Percentiles rank a stretch among this genome's conserved stretches.
Conservation (phyloP, 2,113 vertebrate species). For the Corvus hawaiiensis region DNA sequence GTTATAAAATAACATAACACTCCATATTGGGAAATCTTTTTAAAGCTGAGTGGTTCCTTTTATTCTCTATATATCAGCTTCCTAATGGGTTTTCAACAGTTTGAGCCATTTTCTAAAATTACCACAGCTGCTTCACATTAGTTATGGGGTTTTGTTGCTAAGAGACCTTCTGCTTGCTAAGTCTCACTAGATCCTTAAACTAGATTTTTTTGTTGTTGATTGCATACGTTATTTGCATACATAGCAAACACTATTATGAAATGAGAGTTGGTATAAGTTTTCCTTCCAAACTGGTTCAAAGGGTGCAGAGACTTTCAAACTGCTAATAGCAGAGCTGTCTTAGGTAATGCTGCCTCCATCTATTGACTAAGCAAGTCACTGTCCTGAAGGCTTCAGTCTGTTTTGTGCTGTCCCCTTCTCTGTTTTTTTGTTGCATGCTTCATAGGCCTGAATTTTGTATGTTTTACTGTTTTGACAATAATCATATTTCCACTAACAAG, state of each 20-base stretch:
- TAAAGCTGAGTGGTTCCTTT: constrained; percentile 75
- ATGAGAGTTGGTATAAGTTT: background rate
- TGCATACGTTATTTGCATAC: background rate
- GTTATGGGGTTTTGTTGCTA: constrained; percentile 65
- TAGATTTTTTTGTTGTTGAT: constrained; percentile 20
- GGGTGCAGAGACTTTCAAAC: background rate
- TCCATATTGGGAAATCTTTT: constrained; percentile 71
- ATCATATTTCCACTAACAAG: background rate
- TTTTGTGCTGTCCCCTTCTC: background rate
- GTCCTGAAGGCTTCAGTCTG: background rate
- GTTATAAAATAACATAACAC: constrained; percentile 74
- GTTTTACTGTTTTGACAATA: background rate
- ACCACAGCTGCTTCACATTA: constrained; percentile 79
- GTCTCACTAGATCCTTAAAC: constrained; percentile 58
- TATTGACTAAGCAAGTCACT: background rate
- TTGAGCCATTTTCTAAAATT: constrained; percentile 73
- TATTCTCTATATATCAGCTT: constrained; percentile 79
- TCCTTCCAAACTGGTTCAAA: background rate
- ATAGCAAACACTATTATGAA: background rate
- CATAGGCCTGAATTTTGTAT: background rate
- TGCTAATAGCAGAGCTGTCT: background rate
- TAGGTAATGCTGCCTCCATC: background rate
- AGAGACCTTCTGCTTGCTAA: constrained; percentile 65
- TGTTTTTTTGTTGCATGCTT: background rate
- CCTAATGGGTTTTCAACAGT: constrained; percentile 80